Evolutionary conservation across 2,888 invertebrate species (phyloP).

Genomic region (Amaurobius ferox): DNA sequence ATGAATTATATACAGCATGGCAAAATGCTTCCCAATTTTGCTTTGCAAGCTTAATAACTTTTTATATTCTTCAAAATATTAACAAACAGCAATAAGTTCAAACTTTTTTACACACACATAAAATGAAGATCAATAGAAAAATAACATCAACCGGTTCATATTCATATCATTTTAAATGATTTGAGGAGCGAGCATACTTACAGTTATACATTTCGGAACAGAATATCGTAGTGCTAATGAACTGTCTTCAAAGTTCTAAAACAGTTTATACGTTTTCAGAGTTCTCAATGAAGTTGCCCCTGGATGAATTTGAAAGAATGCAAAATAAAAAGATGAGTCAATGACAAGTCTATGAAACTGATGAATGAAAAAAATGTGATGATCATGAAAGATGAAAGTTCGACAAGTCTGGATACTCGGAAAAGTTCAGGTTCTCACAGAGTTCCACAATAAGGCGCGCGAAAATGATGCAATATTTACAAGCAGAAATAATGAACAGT

Average conservation of each 20-base stretch:
- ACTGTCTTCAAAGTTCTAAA: no score
- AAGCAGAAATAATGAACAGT: background rate
- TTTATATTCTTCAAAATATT: background rate
- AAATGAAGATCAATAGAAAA: background rate
- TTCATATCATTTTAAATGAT: constrained; percentile 6
- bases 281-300: no score
- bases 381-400: background rate
- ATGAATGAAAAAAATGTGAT: background rate
- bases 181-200: background rate
- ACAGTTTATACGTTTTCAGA: background rate
- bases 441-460: background rate
- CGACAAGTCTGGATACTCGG: background rate
- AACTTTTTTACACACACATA: background rate
- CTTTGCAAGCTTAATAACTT: background rate
- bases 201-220: background rate
- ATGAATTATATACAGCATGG: background rate
- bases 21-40: background rate
- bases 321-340: no score
- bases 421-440: background rate
- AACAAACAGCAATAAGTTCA: background rate
- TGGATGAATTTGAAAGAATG: no score
- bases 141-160: background rate
- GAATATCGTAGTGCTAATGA: no score
- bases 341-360: background rate
- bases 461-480: constrained; percentile 12